Evolutionary conservation across 2,113 vertebrate genomes (phyloP), one percentile per base, ranked within the genome.

Genomic region (Petrocephalus microphthalmus): DNA sequence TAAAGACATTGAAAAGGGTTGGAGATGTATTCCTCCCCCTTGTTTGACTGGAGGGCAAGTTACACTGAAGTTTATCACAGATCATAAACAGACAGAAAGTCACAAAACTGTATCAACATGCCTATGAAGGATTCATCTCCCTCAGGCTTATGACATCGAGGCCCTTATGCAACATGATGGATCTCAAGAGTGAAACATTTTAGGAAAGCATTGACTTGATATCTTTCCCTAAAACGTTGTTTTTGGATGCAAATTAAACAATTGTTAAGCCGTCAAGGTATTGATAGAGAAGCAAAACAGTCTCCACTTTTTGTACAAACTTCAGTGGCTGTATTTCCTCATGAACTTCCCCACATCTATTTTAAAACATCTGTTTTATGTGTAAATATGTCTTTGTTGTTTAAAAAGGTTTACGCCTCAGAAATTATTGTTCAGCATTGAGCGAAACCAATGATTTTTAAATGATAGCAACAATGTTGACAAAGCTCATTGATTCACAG

Each of bases 161-260:
- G 52, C 67, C 52, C 51, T 81, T 88, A 56, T 82, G 51, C 51
- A 88, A 82, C 22, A 53, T 82, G 67, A 82, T 82, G 71, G 71
- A 82, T 88, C 87, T 78, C 87, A 45, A 81, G 71, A 78, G 87
- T 15, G 37, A 88, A 82, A 82, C 71, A 56, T 56, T 78, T 74
- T 17, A 53, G 37, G 25, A 2, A 53, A 78, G 49, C n/a, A 52
- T n/a, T 22, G n/a, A 78, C 42, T 78, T 87, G 19, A 81, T n/a
- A 87, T 22, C 81, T 87, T 54, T 29, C 51, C 47, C 51, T 22
- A 29, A 74, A 52, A 74, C 22, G 60, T 49, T 87, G 87, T 54
- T 88, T 67, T 45, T 71, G 71, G 29, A 85, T 54, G 84, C 20
- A 8, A 33, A 49, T 42, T 67, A 42, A 81, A 81, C 22, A 87